Base-by-base conservation (phyloP, 2,888 invertebrate genomes). In the Drosophila meridiana region DNA sequence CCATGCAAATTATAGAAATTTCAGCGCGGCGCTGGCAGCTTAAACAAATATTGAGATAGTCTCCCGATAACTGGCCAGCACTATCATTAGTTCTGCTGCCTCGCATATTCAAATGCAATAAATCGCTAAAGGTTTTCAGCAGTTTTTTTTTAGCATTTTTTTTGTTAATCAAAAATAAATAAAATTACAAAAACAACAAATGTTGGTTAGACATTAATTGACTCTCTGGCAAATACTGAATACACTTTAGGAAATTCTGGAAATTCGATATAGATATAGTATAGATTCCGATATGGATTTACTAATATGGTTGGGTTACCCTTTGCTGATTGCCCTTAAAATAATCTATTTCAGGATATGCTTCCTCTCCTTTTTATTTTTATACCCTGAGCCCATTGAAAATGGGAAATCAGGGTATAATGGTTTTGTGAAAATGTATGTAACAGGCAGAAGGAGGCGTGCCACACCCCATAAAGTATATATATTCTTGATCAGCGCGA, bases 1-100 rank as follows among this genome's bases (percentile, higher is more conserved):
- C 59, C 79, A 89, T 89, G 85, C 85, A 91, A 91, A 91, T 91
- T 91, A 91, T 91, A 91, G 90, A 91, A 90, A 91, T 90, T 88
- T 91, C 52, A 42, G 71, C 63, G 64, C 64, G 70, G 67, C 50
- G 42, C 52, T 66, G 66, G 62, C 66, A 73, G 75, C 68, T 70
- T 64, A 88, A 90, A 81, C 90, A 90, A 86, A 86, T 90, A 86
- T 85, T 85, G 83, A 71, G 67, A 73, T 79, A 89, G 80, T 69
- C 73, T 38, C 42, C 13, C 58, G 57, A 48, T 48, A 62, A 53
- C 58, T 38, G 38, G 57, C 38, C 32, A 32, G 53, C 13, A 69
- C 85, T 89, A 87, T 86, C 69, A 89, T 86, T 86, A 86, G 73
- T 60, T 68, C 67, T 61, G 77, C 69, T 71, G 77, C 60, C 36